Evolutionary conservation across 1,140 invertebrate genomes (phyloP), one percentile per base, ranked within the genome.

Genomic region (Magallana angulata): DNA sequence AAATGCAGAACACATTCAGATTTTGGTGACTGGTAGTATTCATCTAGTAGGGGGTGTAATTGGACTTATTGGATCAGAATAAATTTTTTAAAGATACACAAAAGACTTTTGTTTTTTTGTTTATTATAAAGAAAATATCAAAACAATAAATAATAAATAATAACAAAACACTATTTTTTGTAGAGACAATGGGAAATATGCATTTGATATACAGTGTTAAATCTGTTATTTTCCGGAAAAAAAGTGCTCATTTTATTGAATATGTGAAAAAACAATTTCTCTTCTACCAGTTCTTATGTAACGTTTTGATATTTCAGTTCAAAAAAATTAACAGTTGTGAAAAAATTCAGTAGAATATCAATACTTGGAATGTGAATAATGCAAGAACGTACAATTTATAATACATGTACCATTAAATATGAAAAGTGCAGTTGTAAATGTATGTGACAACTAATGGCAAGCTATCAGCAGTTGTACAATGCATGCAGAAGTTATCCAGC

Each of bases 11-110:
- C 88, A 89, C 64, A 82, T 89, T 64, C 88, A 89, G 57, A 57
- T 89, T 57, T 58, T 89, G 56, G 71, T 89, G 18, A 89, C 88
- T 57, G 88, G 88, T 16, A 89, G 88, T 83, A 57, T 89, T 16
- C 88, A 89, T 82, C 59, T 89, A 24, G 88, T 89, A 0, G 88
- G 88, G 1, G 88, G 88, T 30, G 83, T 87, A 16, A 56, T 89
- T 14, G 82, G 88, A 11, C 64, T 86, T 57, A 59, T 89, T 57
- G 24, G 84, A 82, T n/a, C 81, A 57, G 68, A 76, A 76, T 76
- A 76, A 76, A 71, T 9, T 24, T 48, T 48, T 48, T 24, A 24
- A 48, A 48, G 5, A 48, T 48, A 48, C 36, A 48, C 2, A 48
- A 48, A 48, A 48, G 36, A 48, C 36, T 48, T 48, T 48, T 48